These are phyloP conservation scores for Apostichopus californicus DNA, from an alignment of 35 echinoderm and acorn worm species.

Conservation along the genomic window DNA sequence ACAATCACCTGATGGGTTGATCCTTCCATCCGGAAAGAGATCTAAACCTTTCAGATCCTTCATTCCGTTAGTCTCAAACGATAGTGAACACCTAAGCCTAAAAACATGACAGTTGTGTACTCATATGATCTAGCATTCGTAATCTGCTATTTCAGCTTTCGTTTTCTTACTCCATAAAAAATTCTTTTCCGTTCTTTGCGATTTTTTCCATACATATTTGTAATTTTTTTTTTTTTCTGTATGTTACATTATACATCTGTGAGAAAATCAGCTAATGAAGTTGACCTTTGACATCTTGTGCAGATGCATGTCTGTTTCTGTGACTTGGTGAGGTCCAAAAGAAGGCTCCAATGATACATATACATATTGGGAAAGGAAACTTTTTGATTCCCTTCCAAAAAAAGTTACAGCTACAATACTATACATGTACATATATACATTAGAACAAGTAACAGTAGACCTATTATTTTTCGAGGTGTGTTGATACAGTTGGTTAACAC, in stretches of 20 bases:
- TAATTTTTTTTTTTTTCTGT: too few species aligned
- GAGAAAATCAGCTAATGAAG: conserved; percentile 43
- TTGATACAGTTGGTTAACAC: conserved; percentile 39
- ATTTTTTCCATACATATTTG: too few species aligned
- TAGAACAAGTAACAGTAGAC: not conserved
- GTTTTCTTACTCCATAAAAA: too few species aligned
- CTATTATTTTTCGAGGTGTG: not conserved
- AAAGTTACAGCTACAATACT: not conserved
- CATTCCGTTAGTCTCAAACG: too few species aligned
- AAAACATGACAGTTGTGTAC: too few species aligned
- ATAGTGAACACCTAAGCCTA: too few species aligned
- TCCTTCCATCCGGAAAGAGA: not conserved
- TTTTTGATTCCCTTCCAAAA: not conserved
- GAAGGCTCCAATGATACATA: not conserved
- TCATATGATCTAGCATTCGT: too few species aligned
- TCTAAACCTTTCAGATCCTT: too few species aligned
- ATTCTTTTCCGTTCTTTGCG: too few species aligned
- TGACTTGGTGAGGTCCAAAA: not conserved
- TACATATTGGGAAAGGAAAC: not conserved
- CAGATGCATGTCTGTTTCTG: conserved; percentile 9
- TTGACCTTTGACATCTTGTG: not conserved
- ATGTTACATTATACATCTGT: not conserved
- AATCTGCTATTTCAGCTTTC: too few species aligned
- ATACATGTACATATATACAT: not conserved
- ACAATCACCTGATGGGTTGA: not conserved